Base-by-base conservation (phyloP, 2,797 vertebrate species). In the Selene dorsalis region DNA sequence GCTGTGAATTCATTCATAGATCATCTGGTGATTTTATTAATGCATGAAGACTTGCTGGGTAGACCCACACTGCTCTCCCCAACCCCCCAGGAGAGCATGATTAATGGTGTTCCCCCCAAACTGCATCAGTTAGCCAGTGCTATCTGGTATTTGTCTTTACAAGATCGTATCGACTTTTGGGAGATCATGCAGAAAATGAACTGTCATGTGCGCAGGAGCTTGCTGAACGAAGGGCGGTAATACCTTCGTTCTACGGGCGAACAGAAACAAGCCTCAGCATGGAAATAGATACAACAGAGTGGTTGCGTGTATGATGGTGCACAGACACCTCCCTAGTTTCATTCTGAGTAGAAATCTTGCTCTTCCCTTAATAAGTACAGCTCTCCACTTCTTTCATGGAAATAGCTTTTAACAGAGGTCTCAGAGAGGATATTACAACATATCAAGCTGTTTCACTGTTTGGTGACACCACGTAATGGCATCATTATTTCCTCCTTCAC, bases 111-210 rank as follows among this genome's bases (percentile, higher is more conserved):
- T 90, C 82, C 84, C 76, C 87, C 59, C 69, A 86, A 94, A 92
- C 87, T 64, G 79, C 90, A 94, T 93, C 93, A 91, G 92, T 94
- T 94, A 94, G 92, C 91, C 79, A 74, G 50, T 69, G 84, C 90
- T 94, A 93, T 94, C 92, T 93, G 86, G 87, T 92, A 94, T 94
- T 95, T 94, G 93, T 95, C 94, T 95, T 92, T 92, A 94, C 93
- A 93, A 93, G 93, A 95, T 93, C 45, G 83, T 93, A 94, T 94
- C 91, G 92, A 93, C 92, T 93, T 94, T 92, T 91, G 93, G 91
- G 94, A 94, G 91, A 93, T 93, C 93, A 95, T 94, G 94, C 93
- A 93, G 94, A 94, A 95, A 95, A 95, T 95, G 91, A 94, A 95
- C 88, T 95, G 93, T 93, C 94, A 91, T 94, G 92, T 86, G 90